Evolutionary conservation across 2,113 vertebrate genomes (phyloP).

Genomic region (Miniopterus natalensis): DNA sequence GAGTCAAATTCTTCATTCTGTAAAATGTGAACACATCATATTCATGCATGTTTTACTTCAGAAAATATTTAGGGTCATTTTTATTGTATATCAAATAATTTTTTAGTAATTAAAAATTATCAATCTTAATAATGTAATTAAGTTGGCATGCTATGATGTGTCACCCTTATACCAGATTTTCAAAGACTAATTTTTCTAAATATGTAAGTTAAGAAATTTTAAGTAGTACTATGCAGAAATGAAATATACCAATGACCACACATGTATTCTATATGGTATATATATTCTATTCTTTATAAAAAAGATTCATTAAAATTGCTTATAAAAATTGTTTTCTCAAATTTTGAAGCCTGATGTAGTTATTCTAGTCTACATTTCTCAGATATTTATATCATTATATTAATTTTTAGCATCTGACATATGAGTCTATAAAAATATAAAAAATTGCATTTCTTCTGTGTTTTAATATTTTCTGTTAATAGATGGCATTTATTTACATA

Average conservation of each 20-base stretch:
- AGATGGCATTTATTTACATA: conserved; percentile 55
- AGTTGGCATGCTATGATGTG: neutral
- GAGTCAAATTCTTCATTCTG: conserved; percentile 22
- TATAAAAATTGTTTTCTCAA: conserved; percentile 61
- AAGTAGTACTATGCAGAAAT: conserved; percentile 13
- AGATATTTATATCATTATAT: neutral
- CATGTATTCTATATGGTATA: neutral
- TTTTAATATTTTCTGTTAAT: conserved; percentile 57
- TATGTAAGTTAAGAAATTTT: neutral
- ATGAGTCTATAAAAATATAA: conserved; percentile 45
- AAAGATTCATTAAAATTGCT: conserved; percentile 28
- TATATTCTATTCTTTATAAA: conserved; percentile 12
- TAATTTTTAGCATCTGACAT: conserved; percentile 44
- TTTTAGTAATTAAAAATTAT: conserved; percentile 34
- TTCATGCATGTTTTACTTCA: conserved; percentile 5
- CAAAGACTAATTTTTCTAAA: conserved; percentile 46
- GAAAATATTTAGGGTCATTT: neutral
- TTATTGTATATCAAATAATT: neutral
- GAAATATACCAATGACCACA: neutral
- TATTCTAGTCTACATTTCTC: conserved; percentile 33
- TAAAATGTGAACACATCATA: neutral
- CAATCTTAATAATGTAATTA: conserved; percentile 16
- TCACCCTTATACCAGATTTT: neutral
- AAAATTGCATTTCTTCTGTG: conserved; percentile 11
- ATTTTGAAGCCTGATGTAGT: conserved; percentile 47